Percentiles rank a stretch among this genome's conserved stretches.
phyloP scores from a whole-genome alignment of 2,797 vertebrate species.

The Telmatherina bonti region DNA sequence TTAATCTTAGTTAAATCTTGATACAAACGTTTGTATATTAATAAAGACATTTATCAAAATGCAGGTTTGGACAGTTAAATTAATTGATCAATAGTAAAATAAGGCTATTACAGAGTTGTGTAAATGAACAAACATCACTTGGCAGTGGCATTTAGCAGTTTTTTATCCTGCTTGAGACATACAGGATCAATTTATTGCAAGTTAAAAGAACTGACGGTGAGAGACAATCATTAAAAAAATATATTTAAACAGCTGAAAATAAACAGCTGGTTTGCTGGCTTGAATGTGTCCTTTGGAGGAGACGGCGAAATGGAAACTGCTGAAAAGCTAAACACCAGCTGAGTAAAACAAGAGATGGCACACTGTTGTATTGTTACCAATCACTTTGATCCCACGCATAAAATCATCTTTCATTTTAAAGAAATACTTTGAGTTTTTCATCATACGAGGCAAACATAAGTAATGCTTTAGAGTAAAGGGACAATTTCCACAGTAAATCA shows the following conservation, averaged over 20 bases:
- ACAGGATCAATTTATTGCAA: conserved; percentile 67
- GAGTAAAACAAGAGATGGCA: conserved; percentile 69
- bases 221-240: conserved; percentile 55
- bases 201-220: conserved; percentile 53
- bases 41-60: conserved; percentile 71
- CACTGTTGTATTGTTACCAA: conserved; percentile 51
- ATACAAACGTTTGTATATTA: conserved; percentile 66
- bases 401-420: conserved; percentile 34
- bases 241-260: conserved; percentile 41
- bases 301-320: conserved; percentile 45
- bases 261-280: conserved; percentile 60
- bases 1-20: conserved; percentile 61
- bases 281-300: conserved; percentile 62
- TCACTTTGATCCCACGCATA: conserved; percentile 56
- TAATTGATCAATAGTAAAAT: conserved; percentile 44
- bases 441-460: conserved; percentile 66
- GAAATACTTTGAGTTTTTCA: conserved; percentile 58
- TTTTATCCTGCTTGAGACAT: conserved; percentile 36
- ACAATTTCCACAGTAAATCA: conserved; percentile 39
- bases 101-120: conserved; percentile 60
- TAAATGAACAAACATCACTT: conserved; percentile 50
- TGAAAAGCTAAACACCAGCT: conserved; percentile 67
- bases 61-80: conserved; percentile 62
- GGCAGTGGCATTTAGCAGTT: conserved; percentile 46
- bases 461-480: conserved; percentile 77